These are phyloP conservation scores for Tetragonisca angustula DNA, from an alignment of 2,888 invertebrate species.

Conservation along the genomic window DNA sequence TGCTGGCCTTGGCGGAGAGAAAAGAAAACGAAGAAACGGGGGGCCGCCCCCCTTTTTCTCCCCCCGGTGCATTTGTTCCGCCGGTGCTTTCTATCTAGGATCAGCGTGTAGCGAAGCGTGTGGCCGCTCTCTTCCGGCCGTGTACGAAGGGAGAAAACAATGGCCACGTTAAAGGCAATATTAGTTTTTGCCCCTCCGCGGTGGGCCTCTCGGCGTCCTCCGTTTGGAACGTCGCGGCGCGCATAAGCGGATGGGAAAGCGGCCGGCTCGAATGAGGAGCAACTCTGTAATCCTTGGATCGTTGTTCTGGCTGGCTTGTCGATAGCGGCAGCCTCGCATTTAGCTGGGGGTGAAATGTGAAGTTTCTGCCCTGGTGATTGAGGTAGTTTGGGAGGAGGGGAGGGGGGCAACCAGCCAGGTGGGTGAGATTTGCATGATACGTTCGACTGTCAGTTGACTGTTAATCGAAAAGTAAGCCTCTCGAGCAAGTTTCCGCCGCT, in stretches of 20 bases:
- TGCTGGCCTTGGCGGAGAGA: not conserved
- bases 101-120: conserved; percentile 58
- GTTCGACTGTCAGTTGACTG: not conserved
- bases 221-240: conserved; percentile 18
- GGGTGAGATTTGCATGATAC: not conserved
- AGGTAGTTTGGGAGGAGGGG: not conserved
- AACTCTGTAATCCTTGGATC: conserved; percentile 26
- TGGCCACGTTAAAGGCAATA: conserved; percentile 70
- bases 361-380: not conserved
- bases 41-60: not conserved
- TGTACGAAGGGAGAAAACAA: conserved; percentile 66
- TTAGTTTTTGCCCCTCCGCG: conserved; percentile 62
- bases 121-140: conserved; percentile 61
- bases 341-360: not conserved
- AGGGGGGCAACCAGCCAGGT: too few species aligned
- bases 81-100: conserved; percentile 64
- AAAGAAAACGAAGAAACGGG: not conserved
- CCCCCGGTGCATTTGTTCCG: conserved; percentile 59
- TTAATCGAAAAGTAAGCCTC: not conserved
- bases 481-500: not conserved
- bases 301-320: conserved; percentile 25
- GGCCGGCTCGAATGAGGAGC: conserved; percentile 11
- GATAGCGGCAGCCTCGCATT: conserved; percentile 21
- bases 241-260: conserved; percentile 37
- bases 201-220: conserved; percentile 20